Evolutionary conservation across 2,113 vertebrate species (phyloP).

Genomic region (Crotalus viridis): DNA sequence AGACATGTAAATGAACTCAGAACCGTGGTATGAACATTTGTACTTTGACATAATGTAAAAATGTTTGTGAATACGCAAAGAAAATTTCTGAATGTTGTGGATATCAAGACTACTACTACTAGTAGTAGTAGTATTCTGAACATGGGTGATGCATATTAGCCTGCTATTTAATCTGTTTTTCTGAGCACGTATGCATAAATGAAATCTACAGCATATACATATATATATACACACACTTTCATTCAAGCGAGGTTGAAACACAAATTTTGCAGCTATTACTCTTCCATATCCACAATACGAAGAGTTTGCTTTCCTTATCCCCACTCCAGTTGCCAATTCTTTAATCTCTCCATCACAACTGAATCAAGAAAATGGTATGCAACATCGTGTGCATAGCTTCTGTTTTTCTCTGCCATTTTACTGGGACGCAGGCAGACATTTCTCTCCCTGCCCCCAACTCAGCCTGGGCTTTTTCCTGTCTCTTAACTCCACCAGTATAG

Average conservation of each 20-base stretch:
- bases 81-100: neutral
- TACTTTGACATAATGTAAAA: neutral
- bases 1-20: slow-evolving; percentile 4
- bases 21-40: neutral
- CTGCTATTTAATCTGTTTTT: neutral
- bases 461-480: slow-evolving; percentile 59
- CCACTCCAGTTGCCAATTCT: neutral
- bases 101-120: neutral
- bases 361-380: slow-evolving; percentile 23
- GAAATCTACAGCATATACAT: neutral
- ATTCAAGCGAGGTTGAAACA: neutral
- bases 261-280: neutral
- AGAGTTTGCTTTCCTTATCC: neutral
- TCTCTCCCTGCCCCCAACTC: slow-evolving; percentile 61
- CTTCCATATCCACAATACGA: neutral
- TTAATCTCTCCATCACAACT: slow-evolving; percentile 1
- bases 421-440: slow-evolving; percentile 49
- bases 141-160: neutral
- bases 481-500: slow-evolving; percentile 61
- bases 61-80: neutral
- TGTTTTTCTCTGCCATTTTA: slow-evolving; percentile 60
- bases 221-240: neutral
- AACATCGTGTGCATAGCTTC: neutral
- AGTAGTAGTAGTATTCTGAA: neutral
- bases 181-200: neutral